Percentiles rank a stretch among this genome's conserved stretches.
Evolutionary conservation across 1,140 invertebrate genomes (phyloP).

Genomic region (Ceratina japonica): DNA sequence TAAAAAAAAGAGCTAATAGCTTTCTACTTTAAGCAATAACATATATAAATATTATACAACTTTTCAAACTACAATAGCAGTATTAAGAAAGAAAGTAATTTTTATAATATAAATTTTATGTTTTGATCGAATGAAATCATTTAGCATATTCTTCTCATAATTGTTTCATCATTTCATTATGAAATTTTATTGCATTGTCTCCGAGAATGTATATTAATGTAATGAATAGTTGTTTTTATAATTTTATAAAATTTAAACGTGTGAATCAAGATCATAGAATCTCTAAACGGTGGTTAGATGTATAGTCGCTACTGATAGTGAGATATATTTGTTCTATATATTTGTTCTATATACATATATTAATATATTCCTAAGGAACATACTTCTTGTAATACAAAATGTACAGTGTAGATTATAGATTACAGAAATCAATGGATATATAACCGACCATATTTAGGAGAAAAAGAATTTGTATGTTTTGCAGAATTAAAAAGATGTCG

Average conservation of each 20-base stretch:
- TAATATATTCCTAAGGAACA: constrained; percentile 15
- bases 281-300: constrained; percentile 6
- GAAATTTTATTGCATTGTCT: constrained; percentile 19
- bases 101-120: constrained; percentile 16
- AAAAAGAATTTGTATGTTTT: constrained; percentile 21
- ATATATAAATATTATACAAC: neutral
- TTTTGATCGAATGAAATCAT: too few relatives aligned
- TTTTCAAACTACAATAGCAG: constrained; percentile 23
- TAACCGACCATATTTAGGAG: constrained; percentile 15
- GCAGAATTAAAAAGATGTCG: neutral
- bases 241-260: constrained; percentile 18
- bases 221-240: constrained; percentile 5
- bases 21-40: constrained; percentile 6
- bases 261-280: constrained; percentile 10
- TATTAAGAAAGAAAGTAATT: constrained; percentile 39
- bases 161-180: neutral
- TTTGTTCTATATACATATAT: constrained; percentile 2
- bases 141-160: constrained; percentile 12
- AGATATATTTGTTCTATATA: constrained; percentile 21
- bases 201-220: constrained; percentile 27
- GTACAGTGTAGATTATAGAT: constrained; percentile 1
- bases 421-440: neutral
- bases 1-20: too few relatives aligned
- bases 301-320: constrained; percentile 15
- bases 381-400: constrained; percentile 10